Conservation (phyloP, 2,888 invertebrate genomes). For the Steinernema hermaphroditum region DNA sequence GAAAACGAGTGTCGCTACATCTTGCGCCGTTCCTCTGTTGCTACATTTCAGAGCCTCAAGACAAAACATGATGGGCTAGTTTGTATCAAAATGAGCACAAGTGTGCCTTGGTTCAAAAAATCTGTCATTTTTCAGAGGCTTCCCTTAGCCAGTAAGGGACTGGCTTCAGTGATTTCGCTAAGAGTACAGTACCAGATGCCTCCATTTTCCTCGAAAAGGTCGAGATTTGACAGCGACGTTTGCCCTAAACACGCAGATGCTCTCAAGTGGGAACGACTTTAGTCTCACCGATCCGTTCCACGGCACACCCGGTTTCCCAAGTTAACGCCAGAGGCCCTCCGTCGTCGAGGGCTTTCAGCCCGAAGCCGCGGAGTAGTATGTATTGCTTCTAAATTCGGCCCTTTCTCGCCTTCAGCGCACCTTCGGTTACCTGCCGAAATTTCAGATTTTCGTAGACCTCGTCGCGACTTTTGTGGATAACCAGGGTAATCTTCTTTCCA, state of each 20-base stretch:
- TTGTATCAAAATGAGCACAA: too few species aligned
- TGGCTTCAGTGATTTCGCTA: too few species aligned
- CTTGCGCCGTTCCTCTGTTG: too few species aligned
- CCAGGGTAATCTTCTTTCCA: not conserved
- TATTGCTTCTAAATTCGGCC: not conserved
- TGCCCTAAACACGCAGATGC: not conserved
- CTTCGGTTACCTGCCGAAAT: not conserved
- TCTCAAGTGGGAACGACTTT: too few species aligned
- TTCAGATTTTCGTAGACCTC: conserved; percentile 23
- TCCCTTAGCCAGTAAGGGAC: too few species aligned
- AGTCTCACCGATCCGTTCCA: conserved; percentile 1
- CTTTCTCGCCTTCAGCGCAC: not conserved
- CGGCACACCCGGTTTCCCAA: not conserved
- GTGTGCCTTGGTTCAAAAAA: too few species aligned
- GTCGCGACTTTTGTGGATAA: conserved; percentile 7
- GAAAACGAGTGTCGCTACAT: too few species aligned
- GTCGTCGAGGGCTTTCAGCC: not conserved
- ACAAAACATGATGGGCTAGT: too few species aligned
- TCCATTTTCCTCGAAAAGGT: not conserved
- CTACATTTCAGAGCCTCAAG: too few species aligned
- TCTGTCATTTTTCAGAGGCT: too few species aligned
- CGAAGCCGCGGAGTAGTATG: not conserved
- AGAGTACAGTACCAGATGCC: conserved; percentile 2
- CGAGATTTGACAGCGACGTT: not conserved
- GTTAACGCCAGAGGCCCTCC: not conserved